Conservation (phyloP, 2,888 invertebrate species). For the Morpho achilles region DNA sequence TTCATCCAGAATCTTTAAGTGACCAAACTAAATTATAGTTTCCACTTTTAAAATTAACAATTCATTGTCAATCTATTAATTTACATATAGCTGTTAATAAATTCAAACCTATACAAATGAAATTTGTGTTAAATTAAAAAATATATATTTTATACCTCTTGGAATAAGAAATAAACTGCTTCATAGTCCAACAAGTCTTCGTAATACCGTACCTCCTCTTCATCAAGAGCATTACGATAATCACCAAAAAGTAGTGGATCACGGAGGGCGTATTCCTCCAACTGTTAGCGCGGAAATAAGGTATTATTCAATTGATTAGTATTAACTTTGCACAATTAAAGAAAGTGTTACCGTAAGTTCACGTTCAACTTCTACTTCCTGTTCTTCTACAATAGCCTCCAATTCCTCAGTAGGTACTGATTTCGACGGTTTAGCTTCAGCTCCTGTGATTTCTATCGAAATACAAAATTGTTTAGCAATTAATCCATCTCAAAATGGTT, state of each 20-base stretch:
- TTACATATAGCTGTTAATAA: too few species aligned
- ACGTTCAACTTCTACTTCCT: conserved; percentile 53
- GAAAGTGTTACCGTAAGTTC: conserved; percentile 47
- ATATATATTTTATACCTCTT: conserved; percentile 80
- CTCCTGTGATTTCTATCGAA: conserved; percentile 39
- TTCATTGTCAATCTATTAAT: too few species aligned
- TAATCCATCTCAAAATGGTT: too few species aligned
- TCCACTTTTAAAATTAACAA: too few species aligned
- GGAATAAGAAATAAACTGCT: conserved; percentile 91
- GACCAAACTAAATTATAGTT: too few species aligned
- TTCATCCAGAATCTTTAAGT: conserved; percentile 86
- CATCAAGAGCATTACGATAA: conserved; percentile 90
- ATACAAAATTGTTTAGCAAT: background rate
- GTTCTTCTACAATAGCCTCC: conserved; percentile 41
- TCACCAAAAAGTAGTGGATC: conserved; percentile 94
- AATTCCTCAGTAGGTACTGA: conserved; percentile 24
- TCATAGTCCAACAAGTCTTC: conserved; percentile 95
- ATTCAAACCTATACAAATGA: too few species aligned
- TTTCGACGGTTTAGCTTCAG: conserved; percentile 34
- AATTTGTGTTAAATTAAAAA: too few species aligned
- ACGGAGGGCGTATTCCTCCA: conserved; percentile 84
- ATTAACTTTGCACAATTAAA: background rate
- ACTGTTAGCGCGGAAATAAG: conserved; percentile 36
- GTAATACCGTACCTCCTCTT: conserved; percentile 88
- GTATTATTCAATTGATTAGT: conserved; percentile 9